Conservation (phyloP, 2,888 invertebrate species). For the Adelphocoris suturalis region DNA sequence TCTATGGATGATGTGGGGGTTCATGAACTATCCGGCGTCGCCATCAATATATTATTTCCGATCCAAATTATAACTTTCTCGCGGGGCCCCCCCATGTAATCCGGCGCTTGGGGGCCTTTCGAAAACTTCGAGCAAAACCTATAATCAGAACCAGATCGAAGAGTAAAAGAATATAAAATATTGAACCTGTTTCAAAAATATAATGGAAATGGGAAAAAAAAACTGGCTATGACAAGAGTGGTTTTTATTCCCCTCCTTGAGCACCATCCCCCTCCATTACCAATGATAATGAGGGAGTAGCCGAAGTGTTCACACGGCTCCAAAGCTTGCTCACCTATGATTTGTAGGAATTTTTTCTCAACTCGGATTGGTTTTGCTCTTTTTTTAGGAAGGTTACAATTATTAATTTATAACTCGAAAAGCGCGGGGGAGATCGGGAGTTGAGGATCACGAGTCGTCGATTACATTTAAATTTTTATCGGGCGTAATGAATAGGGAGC, state of each 20-base stretch:
- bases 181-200: conserved; percentile 66
- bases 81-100: not conserved
- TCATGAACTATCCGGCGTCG: too few relatives aligned
- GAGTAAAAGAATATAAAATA: conserved; percentile 69
- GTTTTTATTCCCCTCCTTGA: conserved; percentile 48
- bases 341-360: conserved; percentile 64
- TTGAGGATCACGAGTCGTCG: conserved; percentile 62
- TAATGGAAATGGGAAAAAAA: conserved; percentile 55
- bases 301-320: conserved; percentile 66
- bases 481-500: conserved; percentile 23
- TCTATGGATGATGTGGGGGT: not conserved
- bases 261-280: conserved; percentile 46
- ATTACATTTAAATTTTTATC: conserved; percentile 67
- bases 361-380: not conserved
- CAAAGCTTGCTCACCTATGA: conserved; percentile 69
- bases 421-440: conserved; percentile 27
- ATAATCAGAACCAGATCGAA: conserved; percentile 59
- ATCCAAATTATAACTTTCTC: conserved; percentile 69
- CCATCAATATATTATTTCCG: conserved; percentile 67
- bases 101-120: conserved; percentile 26
- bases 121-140: conserved; percentile 62
- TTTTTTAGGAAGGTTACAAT: conserved; percentile 58
- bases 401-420: conserved; percentile 66
- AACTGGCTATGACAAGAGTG: conserved; percentile 39
- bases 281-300: conserved; percentile 69